Evolutionary conservation across 2,797 vertebrate species (phyloP), one percentile per base, ranked within the genome.

Genomic region (Chloroceryle inda): DNA sequence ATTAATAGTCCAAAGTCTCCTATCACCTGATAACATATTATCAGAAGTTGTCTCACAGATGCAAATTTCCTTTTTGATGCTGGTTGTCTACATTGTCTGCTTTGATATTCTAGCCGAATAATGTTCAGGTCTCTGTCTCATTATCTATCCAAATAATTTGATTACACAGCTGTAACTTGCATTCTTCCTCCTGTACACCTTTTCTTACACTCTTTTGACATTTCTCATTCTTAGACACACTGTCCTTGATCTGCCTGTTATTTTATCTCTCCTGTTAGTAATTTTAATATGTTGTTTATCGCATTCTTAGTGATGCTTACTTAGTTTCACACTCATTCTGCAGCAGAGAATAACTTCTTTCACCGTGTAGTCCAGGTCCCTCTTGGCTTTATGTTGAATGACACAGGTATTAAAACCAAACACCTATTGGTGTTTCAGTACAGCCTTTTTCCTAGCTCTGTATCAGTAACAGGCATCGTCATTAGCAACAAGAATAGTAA

Each of bases 21-120:
- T 50, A 81, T 85, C 44, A 78, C 33, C 63, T 67, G 55, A 58
- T 85, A 79, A 50, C 42, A 37, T 8, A 13, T 80, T 72, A 78
- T 87, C 71, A 63, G 63, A 67, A 89, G 66, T 35, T 79, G 50
- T 56, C 58, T 81, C 11, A 0, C 24, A 69, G 24, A 94, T 83
- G 87, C 74, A 84, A 72, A 73, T 79, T 81, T 84, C 49, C 33
- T 90, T 95, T 95, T 89, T 85, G 74, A 58, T 76, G 73, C 58
- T 68, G 31, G 90, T 67, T 92, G 40, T 75, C 79, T 88, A 33
- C 18, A 26, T 40, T 55, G 47, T 69, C 73, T 94, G 33, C 33
- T 96, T 92, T 87, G 56, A 89, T 84, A 91, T 76, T 85, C 76
- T 50, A 77, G 49, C 58, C 67, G 49, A 77, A 67, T 76, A 79